Evolutionary conservation across 2,797 vertebrate genomes (phyloP).

Genomic region (Pangasius krempfi): DNA sequence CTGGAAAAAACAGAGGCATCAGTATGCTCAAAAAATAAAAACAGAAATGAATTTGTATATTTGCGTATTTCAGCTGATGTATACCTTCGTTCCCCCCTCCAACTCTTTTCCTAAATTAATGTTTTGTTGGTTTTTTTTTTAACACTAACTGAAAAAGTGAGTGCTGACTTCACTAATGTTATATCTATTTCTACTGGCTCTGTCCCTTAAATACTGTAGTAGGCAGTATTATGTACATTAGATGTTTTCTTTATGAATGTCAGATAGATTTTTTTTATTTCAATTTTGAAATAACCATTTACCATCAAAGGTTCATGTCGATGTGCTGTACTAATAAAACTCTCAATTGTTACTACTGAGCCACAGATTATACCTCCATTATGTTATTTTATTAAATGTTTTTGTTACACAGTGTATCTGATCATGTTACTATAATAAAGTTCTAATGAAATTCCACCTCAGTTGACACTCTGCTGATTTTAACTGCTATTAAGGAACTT

Average conservation of each 20-base stretch:
- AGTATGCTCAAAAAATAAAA: background rate
- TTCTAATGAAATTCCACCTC: background rate
- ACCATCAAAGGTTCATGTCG: background rate
- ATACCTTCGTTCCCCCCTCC: background rate
- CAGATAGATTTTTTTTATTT: background rate
- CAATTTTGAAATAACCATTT: background rate
- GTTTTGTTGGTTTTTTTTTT: background rate
- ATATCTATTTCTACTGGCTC: background rate
- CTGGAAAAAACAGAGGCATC: background rate
- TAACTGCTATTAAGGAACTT: background rate
- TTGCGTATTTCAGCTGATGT: conserved; percentile 25
- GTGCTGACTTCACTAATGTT: background rate
- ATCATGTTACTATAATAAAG: conserved; percentile 16
- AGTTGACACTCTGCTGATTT: background rate
- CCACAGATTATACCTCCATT: conserved; percentile 54
- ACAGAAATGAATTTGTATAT: background rate
- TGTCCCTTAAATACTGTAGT: background rate
- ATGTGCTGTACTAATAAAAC: conserved; percentile 23
- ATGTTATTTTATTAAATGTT: conserved; percentile 28
- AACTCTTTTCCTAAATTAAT: background rate
- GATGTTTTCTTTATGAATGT: background rate
- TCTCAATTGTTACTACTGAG: conserved; percentile 37
- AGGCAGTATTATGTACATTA: conserved; percentile 1
- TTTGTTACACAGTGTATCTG: background rate
- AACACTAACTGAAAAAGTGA: background rate